Evolutionary conservation across 2,113 vertebrate species (phyloP).

Genomic region (Leucopternis melanops): DNA sequence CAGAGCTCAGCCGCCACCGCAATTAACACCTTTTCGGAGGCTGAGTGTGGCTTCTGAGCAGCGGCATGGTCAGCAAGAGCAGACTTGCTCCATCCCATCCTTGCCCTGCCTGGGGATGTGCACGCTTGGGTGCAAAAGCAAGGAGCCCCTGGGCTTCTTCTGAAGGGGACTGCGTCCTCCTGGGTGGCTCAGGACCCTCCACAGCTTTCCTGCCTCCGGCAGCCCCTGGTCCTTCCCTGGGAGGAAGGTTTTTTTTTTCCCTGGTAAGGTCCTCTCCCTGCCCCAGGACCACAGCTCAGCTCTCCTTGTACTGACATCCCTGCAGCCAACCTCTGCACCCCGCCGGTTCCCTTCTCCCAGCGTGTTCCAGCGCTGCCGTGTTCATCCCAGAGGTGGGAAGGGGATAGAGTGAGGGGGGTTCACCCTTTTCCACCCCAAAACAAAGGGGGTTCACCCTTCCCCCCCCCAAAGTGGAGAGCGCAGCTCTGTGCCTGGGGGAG

Average conservation of each 20-base stretch:
- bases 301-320: not conserved
- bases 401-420: fast-evolving
- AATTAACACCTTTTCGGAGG: not conserved
- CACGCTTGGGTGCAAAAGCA: fast-evolving
- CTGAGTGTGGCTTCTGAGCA: not conserved
- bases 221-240: not conserved
- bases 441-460: not conserved
- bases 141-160: not conserved
- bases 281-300: not conserved
- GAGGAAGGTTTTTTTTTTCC: not conserved
- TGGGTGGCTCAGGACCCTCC: not conserved
- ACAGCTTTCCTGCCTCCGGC: not conserved
- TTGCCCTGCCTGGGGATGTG: not conserved
- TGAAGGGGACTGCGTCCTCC: not conserved
- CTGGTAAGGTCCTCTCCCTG: not conserved
- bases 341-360: not conserved
- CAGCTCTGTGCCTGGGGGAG: not conserved
- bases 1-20: fast-evolving
- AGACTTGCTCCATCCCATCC: not conserved
- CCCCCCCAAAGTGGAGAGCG: fast-evolving
- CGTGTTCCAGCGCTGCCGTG: fast-evolving
- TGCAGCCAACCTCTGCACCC: not conserved
- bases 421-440: too few relatives aligned
- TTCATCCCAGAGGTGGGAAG: not conserved
- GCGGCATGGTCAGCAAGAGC: not conserved